phyloP scores from a whole-genome alignment of 2,888 invertebrate species.

The Busseola fusca region DNA sequence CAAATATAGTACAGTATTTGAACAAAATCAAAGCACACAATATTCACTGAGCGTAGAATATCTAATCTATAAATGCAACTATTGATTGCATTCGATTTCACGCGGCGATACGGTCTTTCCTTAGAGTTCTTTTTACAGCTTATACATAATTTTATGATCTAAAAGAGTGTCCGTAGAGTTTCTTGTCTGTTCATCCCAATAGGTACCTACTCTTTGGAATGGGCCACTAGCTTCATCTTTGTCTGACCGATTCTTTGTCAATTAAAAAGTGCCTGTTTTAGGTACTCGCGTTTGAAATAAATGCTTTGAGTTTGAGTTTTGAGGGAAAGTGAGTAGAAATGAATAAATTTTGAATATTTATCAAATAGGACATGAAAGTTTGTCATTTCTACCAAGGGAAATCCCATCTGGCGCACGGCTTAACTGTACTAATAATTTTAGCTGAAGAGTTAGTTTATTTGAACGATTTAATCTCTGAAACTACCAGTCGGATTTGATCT shows the following conservation, averaged over 20 bases:
- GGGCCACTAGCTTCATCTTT: too few relatives aligned
- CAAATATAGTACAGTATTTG: neutral
- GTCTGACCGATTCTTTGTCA: too few relatives aligned
- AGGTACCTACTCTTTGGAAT: too few relatives aligned
- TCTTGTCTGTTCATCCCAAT: too few relatives aligned
- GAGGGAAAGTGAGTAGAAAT: too few relatives aligned
- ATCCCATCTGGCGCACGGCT: neutral
- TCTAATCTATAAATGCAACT: constrained; percentile 41
- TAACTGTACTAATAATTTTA: neutral
- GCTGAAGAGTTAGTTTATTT: neutral
- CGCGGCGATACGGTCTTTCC: constrained; percentile 6
- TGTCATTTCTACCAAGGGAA: neutral
- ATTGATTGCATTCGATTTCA: constrained; percentile 43
- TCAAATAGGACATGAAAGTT: neutral
- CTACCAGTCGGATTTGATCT: neutral
- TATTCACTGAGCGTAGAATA: constrained; percentile 6
- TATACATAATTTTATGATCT: too few relatives aligned
- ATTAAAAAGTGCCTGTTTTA: too few relatives aligned
- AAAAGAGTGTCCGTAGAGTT: too few relatives aligned
- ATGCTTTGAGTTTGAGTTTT: too few relatives aligned
- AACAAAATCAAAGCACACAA: constrained; percentile 11
- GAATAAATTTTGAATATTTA: neutral
- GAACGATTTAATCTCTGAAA: too few relatives aligned
- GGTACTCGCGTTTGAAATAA: too few relatives aligned
- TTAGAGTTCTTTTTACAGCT: too few relatives aligned